phyloP scores from a whole-genome alignment of 2,888 invertebrate species.

The Melanargia galathea region DNA sequence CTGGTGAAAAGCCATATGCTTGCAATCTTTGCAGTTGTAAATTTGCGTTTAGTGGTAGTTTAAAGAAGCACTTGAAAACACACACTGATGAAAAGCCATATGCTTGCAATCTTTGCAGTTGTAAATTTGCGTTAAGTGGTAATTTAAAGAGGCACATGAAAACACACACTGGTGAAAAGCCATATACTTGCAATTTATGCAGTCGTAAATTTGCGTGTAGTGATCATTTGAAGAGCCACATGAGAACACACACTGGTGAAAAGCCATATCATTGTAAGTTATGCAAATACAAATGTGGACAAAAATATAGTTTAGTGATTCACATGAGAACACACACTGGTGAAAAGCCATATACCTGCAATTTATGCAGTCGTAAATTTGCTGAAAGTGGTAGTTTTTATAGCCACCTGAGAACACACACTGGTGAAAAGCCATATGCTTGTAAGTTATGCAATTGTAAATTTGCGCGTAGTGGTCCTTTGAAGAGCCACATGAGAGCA shows the following conservation, averaged over 20 bases:
- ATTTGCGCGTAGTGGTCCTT: too few relatives aligned
- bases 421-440: too few relatives aligned
- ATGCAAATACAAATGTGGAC: neutral
- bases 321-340: neutral
- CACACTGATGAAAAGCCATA: too few relatives aligned
- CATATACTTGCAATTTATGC: neutral
- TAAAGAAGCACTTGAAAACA: too few relatives aligned
- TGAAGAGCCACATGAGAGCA: too few relatives aligned
- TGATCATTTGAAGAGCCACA: neutral
- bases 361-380: neutral
- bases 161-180: conserved; percentile 5
- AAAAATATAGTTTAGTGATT: neutral
- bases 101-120: too few relatives aligned
- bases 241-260: neutral
- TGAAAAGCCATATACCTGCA: neutral
- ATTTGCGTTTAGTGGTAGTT: too few relatives aligned
- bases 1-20: too few relatives aligned
- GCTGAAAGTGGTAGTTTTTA: neutral
- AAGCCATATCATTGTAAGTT: neutral
- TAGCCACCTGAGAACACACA: neutral
- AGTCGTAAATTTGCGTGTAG: neutral
- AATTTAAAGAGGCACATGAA: too few relatives aligned
- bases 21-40: too few relatives aligned
- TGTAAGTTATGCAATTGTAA: too few relatives aligned
- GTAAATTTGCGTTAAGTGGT: too few relatives aligned